Evolutionary conservation across 2,113 vertebrate species (phyloP).

Genomic region (Neogale vison): DNA sequence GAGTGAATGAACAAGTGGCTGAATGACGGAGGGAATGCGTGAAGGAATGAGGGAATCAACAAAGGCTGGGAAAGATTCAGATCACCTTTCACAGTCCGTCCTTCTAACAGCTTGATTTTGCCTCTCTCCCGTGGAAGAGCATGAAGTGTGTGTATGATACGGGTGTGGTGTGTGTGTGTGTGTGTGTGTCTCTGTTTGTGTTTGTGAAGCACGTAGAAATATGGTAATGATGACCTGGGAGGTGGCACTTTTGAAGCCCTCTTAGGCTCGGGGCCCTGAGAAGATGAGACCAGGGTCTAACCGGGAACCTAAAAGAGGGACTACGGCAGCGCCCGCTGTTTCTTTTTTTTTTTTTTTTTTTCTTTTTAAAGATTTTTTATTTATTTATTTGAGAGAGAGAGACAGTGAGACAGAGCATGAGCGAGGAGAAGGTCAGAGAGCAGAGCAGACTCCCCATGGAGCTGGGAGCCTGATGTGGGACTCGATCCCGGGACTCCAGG

Average conservation of each 20-base stretch:
- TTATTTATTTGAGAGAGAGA: too few species aligned
- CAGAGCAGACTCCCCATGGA: too few species aligned
- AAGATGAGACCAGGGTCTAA: not conserved
- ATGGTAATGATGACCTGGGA: not conserved
- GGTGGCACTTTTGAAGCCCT: not conserved
- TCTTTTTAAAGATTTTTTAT: too few species aligned
- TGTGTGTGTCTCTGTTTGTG: not conserved
- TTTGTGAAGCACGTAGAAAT: not conserved
- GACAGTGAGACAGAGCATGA: too few species aligned
- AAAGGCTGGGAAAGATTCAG: not conserved
- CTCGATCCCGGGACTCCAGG: too few species aligned
- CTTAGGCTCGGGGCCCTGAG: not conserved
- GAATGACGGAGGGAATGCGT: not conserved
- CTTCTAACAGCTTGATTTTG: not conserved
- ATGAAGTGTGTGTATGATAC: not conserved
- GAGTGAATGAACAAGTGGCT: not conserved
- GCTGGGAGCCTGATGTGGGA: too few species aligned
- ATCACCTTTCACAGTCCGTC: not conserved
- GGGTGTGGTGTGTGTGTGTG: not conserved
- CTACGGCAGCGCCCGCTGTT: rapidly evolving
- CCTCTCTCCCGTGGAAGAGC: not conserved
- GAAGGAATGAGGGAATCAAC: not conserved
- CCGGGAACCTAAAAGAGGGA: too few species aligned
- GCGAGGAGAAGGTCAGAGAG: too few species aligned
- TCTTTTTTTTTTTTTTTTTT: too few species aligned